A percentile compares a stretch with the other conserved stretches of the same genome.
Conservation (phyloP, 2,797 vertebrate genomes). For the Trachurus trachurus region DNA sequence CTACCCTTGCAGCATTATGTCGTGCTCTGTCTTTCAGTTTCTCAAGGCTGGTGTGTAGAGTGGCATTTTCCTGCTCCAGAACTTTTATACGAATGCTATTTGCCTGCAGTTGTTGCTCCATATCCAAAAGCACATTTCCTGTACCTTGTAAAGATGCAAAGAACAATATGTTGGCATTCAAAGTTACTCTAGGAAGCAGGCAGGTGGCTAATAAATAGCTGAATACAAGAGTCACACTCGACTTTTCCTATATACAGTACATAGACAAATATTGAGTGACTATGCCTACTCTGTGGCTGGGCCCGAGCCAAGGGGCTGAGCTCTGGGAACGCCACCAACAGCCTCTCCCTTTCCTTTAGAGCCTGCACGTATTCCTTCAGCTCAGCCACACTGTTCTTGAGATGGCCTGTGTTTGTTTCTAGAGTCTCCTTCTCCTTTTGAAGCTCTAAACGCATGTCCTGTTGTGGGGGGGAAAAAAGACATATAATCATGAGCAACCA, state of each 20-base stretch:
- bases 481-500: not conserved
- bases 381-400: conserved; percentile 72
- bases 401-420: conserved; percentile 71
- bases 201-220: not conserved
- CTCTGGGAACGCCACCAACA: conserved; percentile 94
- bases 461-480: conserved; percentile 27
- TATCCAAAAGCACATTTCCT: conserved; percentile 88
- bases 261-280: not conserved
- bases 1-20: conserved; percentile 79
- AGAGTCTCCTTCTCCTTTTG: conserved; percentile 86
- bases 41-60: conserved; percentile 82
- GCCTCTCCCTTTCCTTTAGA: conserved; percentile 86
- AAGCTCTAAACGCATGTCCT: conserved; percentile 83
- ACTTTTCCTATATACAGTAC: not conserved
- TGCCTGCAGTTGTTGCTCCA: conserved; percentile 92
- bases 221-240: not conserved
- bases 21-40: conserved; percentile 84
- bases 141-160: conserved; percentile 82
- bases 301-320: conserved; percentile 79
- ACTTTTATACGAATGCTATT: conserved; percentile 89
- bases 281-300: conserved; percentile 89
- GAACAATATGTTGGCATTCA: not conserved
- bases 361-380: conserved; percentile 78
- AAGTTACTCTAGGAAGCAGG: not conserved
- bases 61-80: conserved; percentile 90